These are phyloP conservation scores for Leucosticte australis DNA, from an alignment of 2,113 vertebrate species.

Conservation along the genomic window DNA sequence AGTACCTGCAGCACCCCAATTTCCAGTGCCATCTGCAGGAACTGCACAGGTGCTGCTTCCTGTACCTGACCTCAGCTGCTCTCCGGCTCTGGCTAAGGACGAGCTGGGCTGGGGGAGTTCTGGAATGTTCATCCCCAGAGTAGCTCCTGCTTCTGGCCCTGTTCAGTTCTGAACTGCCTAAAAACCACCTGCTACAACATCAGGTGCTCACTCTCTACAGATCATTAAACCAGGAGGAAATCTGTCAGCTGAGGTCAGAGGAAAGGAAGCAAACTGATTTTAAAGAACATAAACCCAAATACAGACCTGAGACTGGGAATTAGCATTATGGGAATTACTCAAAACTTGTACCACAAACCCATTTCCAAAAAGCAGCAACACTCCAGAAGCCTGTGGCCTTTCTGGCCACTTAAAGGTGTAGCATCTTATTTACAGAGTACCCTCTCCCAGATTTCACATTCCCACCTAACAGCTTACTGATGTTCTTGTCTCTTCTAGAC, in stretches of 20 bases:
- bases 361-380: background rate
- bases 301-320: background rate
- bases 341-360: background rate
- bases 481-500: background rate
- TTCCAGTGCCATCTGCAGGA: background rate
- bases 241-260: too few relatives aligned
- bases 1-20: background rate
- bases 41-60: fast-evolving
- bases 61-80: background rate
- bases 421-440: background rate
- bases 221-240: background rate
- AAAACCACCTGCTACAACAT: fast-evolving
- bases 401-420: background rate
- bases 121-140: fast-evolving
- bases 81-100: background rate
- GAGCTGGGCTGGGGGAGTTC: background rate
- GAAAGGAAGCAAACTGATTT: background rate
- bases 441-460: background rate
- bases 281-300: background rate
- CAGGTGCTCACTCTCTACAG: background rate
- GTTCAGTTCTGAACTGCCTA: background rate
- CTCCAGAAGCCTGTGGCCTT: background rate
- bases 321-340: fast-evolving
- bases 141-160: background rate
- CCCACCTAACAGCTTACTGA: background rate